Evolutionary conservation across 2,797 vertebrate genomes (phyloP).

Genomic region (Xenopus petersii): DNA sequence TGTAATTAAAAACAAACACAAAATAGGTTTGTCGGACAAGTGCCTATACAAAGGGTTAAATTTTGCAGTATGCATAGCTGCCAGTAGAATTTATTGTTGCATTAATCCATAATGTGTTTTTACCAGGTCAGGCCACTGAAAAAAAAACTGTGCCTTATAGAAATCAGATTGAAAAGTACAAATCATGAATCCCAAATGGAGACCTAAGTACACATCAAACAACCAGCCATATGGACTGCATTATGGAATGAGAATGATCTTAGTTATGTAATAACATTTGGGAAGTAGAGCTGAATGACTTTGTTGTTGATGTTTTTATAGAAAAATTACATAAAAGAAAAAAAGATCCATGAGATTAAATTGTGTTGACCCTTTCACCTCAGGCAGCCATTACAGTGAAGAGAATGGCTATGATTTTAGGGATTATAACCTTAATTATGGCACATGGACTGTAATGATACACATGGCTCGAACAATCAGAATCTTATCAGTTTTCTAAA

Average conservation of each 20-base stretch:
- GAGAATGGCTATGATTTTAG: constrained; percentile 32
- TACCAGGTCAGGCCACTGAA: constrained; percentile 60
- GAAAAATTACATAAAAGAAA: constrained; percentile 51
- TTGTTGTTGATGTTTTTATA: constrained; percentile 53
- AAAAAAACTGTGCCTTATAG: constrained; percentile 60
- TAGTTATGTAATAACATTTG: constrained; percentile 57
- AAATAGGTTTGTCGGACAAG: no score
- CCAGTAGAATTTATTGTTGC: constrained; percentile 68
- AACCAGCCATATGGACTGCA: constrained; percentile 69
- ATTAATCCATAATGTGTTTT: constrained; percentile 69
- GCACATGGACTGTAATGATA: constrained; percentile 23
- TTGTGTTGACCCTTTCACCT: constrained; percentile 44
- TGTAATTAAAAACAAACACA: no score
- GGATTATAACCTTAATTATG: constrained; percentile 30
- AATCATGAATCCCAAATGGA: constrained; percentile 69
- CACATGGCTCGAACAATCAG: background rate
- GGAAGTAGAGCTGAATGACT: constrained; percentile 50
- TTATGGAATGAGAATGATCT: constrained; percentile 66
- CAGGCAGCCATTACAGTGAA: constrained; percentile 28
- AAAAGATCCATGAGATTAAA: constrained; percentile 38
- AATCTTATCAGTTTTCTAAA: background rate
- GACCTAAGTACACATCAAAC: constrained; percentile 75
- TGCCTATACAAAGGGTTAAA: constrained; percentile 55
- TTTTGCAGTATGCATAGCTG: constrained; percentile 64
- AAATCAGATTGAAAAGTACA: constrained; percentile 71